Base-by-base conservation (phyloP, 2,888 invertebrate species). In the Stegophylla sp. region DNA sequence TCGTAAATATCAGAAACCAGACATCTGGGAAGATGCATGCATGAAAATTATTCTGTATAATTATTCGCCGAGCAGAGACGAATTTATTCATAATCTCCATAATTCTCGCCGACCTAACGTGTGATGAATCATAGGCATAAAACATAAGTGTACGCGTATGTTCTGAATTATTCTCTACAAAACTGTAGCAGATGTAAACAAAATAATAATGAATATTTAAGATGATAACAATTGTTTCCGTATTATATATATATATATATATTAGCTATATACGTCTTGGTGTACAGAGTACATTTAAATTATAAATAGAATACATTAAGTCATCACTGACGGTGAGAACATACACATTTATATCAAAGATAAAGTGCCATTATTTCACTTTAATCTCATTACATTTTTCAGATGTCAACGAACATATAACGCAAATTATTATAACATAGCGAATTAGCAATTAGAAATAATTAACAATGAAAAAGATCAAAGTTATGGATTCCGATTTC, bases 181-280 rank as follows among this genome's bases (percentile, higher is more conserved):
- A 15, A 56, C 0, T 23, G 12, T 56, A 3, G 56, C 23, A 20
- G 20, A 0, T 3, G 3, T 53, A 20, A 23, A 9, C 17, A 53
- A 41, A 72, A 56, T 53, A 56, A 56, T 56, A 15, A 15, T n/a
- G n/a, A n/a, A n/a, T 28, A 28, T 34, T 69, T 51, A 41, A 69
- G 51, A 17, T 10, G 34, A 71, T 20, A 15, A 53, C 41, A 53
- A 34, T 53, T 34, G 34, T 28, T 48, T 28, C 48, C 45, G 26
- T 48, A 67, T 12, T 5, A 1, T 28, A 48, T 26, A 15, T n/a
- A 51, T 51, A n/a, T 15, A 4, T 51, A 51, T 51, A 51, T 12
- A 45, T 13, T 2, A 45, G 1, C 23, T 5, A 34, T 34, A 34
- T 34, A 10, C 5, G 17, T n/a, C 1, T n/a, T 48, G 26, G 23